These are phyloP conservation scores for Coreoperca whiteheadi DNA, from an alignment of 2,113 vertebrate genomes.

Conservation along the genomic window DNA sequence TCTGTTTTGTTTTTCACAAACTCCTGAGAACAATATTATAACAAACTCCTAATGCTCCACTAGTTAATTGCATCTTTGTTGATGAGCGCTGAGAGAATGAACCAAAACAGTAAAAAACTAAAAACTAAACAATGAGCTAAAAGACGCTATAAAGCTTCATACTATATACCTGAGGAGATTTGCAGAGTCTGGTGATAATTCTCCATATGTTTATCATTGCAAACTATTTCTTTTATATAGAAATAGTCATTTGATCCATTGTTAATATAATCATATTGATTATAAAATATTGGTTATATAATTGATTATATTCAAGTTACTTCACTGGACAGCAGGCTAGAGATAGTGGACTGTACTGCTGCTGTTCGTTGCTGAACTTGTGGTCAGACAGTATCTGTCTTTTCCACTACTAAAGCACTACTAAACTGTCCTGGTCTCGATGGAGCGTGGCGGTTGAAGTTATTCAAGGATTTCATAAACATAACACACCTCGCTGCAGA, in stretches of 20 bases:
- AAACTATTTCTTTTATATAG: not conserved
- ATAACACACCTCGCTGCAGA: constrained; percentile 76
- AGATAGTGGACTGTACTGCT: not conserved
- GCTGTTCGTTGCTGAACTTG: not conserved
- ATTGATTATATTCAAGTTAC: not conserved
- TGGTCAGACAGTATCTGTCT: constrained; percentile 36
- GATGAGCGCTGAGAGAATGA: too few species aligned
- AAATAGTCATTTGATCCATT: not conserved
- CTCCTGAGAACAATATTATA: not conserved
- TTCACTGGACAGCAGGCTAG: not conserved
- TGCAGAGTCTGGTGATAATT: not conserved
- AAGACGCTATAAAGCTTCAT: not conserved
- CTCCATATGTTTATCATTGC: not conserved
- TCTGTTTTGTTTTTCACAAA: not conserved
- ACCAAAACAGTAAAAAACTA: too few species aligned
- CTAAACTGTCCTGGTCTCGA: constrained; percentile 39
- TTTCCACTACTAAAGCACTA: constrained; percentile 62
- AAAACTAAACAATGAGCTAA: not conserved
- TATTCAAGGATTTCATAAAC: constrained; percentile 73
- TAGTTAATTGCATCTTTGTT: not conserved
- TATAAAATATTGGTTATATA: too few species aligned
- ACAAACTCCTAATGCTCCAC: too few species aligned
- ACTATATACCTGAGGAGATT: not conserved
- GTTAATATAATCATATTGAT: not conserved
- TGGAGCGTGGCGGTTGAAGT: constrained; percentile 33